Evolutionary conservation across 2,888 invertebrate species (phyloP).

Genomic region (Apotomis betuletana): DNA sequence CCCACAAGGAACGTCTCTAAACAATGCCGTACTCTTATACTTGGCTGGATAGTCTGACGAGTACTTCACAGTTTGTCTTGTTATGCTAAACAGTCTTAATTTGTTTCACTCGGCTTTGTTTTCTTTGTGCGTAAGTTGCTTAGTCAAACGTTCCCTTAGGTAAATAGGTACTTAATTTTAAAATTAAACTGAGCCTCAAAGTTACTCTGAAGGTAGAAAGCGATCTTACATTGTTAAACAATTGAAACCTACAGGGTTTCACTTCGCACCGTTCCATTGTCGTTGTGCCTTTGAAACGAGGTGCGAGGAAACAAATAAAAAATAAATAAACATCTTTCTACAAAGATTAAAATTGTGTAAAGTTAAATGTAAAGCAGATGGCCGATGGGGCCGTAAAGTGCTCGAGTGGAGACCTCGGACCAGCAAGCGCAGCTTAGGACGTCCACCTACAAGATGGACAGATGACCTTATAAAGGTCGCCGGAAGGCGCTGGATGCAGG

Average conservation of each 20-base stretch:
- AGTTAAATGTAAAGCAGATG: not conserved
- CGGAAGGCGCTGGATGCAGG: too few species aligned
- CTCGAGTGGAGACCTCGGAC: too few species aligned
- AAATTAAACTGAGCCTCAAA: constrained; percentile 23
- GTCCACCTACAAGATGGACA: too few species aligned
- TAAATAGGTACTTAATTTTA: constrained; percentile 21
- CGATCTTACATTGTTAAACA: constrained; percentile 21
- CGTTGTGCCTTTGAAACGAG: constrained; percentile 8
- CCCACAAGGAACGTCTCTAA: constrained; percentile 46
- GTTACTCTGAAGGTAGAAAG: constrained; percentile 16
- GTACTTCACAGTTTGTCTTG: constrained; percentile 62
- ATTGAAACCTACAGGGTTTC: constrained; percentile 24
- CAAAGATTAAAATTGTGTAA: not conserved
- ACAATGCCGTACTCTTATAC: constrained; percentile 51
- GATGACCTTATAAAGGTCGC: too few species aligned
- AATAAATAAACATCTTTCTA: not conserved
- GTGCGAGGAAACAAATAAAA: constrained; percentile 2
- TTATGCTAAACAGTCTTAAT: constrained; percentile 65
- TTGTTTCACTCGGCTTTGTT: constrained; percentile 61
- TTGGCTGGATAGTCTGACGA: constrained; percentile 62
- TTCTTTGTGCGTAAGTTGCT: constrained; percentile 47
- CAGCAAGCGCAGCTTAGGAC: too few species aligned
- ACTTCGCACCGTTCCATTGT: constrained; percentile 5
- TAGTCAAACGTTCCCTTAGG: constrained; percentile 22
- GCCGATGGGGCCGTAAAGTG: too few species aligned